Evolutionary conservation across 2,797 vertebrate genomes (phyloP).

Genomic region (Hydrocynus forskahlii): DNA sequence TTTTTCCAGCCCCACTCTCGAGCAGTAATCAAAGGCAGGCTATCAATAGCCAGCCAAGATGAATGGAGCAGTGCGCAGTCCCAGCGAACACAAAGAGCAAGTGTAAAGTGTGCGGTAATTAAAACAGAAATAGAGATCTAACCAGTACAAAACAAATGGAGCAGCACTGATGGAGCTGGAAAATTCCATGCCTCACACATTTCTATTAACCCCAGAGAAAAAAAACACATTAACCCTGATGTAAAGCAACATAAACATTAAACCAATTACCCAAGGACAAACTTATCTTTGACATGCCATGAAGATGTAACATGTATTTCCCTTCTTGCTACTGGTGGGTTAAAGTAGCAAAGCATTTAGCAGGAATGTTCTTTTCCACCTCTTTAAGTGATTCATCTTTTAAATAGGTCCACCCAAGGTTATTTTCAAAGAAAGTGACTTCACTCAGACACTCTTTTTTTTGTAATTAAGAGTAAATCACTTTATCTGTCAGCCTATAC

Average conservation of each 20-base stretch:
- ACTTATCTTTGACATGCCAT: background rate
- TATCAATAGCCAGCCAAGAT: constrained; percentile 39
- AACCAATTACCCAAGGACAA: constrained; percentile 25
- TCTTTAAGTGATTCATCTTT: constrained; percentile 2
- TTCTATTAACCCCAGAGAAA: constrained; percentile 53
- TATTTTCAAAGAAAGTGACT: constrained; percentile 4
- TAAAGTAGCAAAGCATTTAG: constrained; percentile 19
- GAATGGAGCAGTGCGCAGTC: constrained; percentile 37
- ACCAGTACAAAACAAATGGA: constrained; percentile 32
- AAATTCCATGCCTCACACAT: constrained; percentile 15
- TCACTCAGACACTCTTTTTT: background rate
- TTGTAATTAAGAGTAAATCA: background rate
- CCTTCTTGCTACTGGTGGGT: background rate
- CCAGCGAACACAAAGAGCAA: constrained; percentile 41
- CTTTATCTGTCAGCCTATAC: background rate
- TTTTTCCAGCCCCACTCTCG: constrained; percentile 9
- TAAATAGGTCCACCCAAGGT: background rate
- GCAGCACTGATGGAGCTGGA: constrained; percentile 6
- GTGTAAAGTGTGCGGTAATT: constrained; percentile 45
- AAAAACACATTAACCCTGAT: constrained; percentile 39
- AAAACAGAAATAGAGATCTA: constrained; percentile 42
- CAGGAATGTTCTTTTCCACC: background rate
- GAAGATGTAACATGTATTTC: background rate
- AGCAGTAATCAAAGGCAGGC: constrained; percentile 51
- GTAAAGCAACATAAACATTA: constrained; percentile 27